Percentiles rank a stretch among this genome's conserved stretches.
These are phyloP conservation scores for Phoebastria nigripes DNA, from an alignment of 2,797 vertebrate species.

Conservation along the genomic window DNA sequence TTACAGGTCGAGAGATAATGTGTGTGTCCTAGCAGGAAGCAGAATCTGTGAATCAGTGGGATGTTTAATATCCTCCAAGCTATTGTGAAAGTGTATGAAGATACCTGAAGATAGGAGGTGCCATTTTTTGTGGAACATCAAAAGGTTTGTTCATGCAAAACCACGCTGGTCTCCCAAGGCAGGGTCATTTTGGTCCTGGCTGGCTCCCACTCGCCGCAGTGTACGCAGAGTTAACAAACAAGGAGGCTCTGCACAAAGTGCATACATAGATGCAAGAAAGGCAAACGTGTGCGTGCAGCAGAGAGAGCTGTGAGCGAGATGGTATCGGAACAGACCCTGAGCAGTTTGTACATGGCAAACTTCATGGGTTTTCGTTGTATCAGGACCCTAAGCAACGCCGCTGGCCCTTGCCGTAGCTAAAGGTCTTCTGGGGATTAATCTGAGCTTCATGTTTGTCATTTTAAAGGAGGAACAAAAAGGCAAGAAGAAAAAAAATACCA, in stretches of 20 bases:
- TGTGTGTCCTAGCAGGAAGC: not conserved
- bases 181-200: not conserved
- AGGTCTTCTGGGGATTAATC: slow-evolving; percentile 47
- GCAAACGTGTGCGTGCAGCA: slow-evolving; percentile 13
- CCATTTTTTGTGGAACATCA: slow-evolving; percentile 19
- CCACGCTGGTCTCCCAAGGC: not conserved
- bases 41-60: not conserved
- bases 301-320: not conserved
- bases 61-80: not conserved
- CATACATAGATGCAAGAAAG: not conserved
- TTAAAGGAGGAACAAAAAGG: slow-evolving; percentile 94
- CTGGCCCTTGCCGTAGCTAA: slow-evolving; percentile 43
- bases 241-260: not conserved
- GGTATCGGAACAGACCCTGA: not conserved
- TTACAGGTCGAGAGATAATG: not conserved
- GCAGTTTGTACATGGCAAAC: not conserved
- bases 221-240: not conserved
- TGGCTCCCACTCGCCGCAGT: not conserved
- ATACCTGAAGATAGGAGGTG: slow-evolving; percentile 48
- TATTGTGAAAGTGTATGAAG: slow-evolving; percentile 30
- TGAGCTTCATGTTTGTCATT: slow-evolving; percentile 64
- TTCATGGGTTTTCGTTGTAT: not conserved
- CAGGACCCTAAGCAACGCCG: not conserved
- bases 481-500: slow-evolving; percentile 94
- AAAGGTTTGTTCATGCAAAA: not conserved